Base-by-base conservation (phyloP, 1,140 invertebrate genomes). In the Schlechtendalia chinensis region DNA sequence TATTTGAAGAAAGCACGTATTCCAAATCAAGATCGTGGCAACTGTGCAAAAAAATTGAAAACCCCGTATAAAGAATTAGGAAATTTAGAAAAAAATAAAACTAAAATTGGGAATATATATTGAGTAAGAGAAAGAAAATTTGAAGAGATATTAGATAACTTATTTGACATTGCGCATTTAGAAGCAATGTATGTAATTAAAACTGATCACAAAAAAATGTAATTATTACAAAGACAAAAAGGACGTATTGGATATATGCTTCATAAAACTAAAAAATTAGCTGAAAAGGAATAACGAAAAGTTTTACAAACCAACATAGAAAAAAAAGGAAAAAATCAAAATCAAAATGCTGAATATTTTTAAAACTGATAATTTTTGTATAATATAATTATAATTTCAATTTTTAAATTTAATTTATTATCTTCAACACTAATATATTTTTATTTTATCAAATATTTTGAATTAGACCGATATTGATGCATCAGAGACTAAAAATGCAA, bases 131-230 rank as follows among this genome's bases (percentile, higher is more conserved):
- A 82, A 59, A 80, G 80, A 6, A 14, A 74, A 75, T 82, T 82
- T 83, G 22, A 65, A 39, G 53, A 81, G 61, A 81, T 50, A 29
- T 58, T 83, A 29, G 54, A 84, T 56, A 72, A 82, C 71, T 82
- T 84, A 69, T 84, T 84, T 82, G 83, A 83, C 82, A 83, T 84
- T 69, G 77, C 82, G 61, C 82, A 83, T 82, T 80, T 80, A 67
- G 80, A 84, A 80, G 81, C 83, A 67, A 58, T 83, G 6, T 71
- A 81, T 29, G 0, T 81, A 67, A 83, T 83, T 17, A 75, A 75
- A 81, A 71, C 80, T 17, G 56, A 71, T 65, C 82, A 82, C 24
- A 81, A 83, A 61, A 83, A 81, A 63, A 16, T 45, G 24, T 82
- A 82, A 45, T 77, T 82, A 24, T 58, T 81, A 75, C 59, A 63